Evolutionary conservation across 2,797 vertebrate genomes (phyloP).

Genomic region (Squalus acanthias): DNA sequence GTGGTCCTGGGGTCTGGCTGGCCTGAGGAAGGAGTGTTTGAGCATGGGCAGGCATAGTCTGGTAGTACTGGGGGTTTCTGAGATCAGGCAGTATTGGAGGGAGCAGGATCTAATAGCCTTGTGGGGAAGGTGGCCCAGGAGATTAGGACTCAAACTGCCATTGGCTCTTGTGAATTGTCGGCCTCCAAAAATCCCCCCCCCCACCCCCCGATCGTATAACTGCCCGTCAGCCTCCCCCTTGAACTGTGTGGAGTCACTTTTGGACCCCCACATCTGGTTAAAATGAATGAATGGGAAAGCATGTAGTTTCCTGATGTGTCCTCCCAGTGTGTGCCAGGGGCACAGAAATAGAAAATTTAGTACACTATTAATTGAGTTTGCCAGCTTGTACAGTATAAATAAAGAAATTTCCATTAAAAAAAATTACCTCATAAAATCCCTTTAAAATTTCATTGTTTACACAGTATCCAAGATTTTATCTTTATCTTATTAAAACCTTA

Average conservation of each 20-base stretch:
- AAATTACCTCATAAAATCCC: not conserved
- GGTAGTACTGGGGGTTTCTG: not conserved
- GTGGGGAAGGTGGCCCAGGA: not conserved
- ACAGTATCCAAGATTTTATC: not conserved
- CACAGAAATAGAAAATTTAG: not conserved
- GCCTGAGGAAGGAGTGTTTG: not conserved
- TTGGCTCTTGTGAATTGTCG: not conserved
- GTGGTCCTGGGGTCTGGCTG: not conserved
- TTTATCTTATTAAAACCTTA: not conserved
- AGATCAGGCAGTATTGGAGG: not conserved
- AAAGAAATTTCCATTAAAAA: not conserved
- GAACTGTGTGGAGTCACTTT: not conserved
- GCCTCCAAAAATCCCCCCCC: not conserved
- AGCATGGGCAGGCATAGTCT: not conserved
- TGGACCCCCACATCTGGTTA: not conserved
- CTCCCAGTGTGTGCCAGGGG: not conserved
- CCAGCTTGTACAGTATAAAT: not conserved
- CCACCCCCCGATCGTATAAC: not conserved
- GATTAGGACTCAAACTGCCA: not conserved
- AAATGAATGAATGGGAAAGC: not conserved
- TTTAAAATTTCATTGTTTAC: not conserved
- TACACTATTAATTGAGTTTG: not conserved
- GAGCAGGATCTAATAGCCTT: not conserved
- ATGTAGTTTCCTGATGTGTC: not conserved
- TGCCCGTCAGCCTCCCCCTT: not conserved